These are phyloP conservation scores for Volucella zonaria DNA, from an alignment of 2,888 invertebrate genomes.

Conservation along the genomic window DNA sequence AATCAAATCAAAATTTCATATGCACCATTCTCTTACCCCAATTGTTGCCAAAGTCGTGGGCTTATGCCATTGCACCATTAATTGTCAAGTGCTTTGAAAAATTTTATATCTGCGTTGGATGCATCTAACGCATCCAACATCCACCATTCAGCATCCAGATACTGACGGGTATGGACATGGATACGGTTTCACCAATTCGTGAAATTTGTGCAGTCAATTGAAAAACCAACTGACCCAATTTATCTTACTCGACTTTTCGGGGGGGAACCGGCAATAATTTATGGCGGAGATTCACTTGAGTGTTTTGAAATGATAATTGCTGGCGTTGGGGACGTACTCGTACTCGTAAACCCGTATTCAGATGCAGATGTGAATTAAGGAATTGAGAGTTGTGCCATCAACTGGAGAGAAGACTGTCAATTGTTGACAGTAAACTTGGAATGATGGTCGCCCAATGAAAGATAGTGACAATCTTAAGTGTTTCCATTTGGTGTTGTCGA, in stretches of 20 bases:
- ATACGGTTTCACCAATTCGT: no score
- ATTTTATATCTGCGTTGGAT: conserved; percentile 14
- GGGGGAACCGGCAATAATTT: conserved; percentile 38
- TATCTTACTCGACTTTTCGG: conserved; percentile 19
- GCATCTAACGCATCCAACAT: conserved; percentile 11
- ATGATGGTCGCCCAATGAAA: conserved; percentile 21
- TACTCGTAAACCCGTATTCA: background rate
- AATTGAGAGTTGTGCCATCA: background rate
- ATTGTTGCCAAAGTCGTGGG: conserved; percentile 9
- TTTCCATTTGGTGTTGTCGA: conserved; percentile 13
- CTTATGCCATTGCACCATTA: conserved; percentile 9
- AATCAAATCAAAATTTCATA: conserved; percentile 8
- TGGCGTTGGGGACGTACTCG: conserved; percentile 10
- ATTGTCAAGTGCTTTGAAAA: conserved; percentile 33
- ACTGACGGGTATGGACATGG: no score
- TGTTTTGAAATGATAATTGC: conserved; percentile 48
- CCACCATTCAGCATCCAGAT: background rate
- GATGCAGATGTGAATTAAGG: conserved; percentile 8
- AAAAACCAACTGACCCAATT: conserved; percentile 58
- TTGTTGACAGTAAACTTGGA: conserved; percentile 42
- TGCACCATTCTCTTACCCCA: conserved; percentile 17
- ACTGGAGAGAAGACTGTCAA: conserved; percentile 12
- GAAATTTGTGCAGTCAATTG: conserved; percentile 38
- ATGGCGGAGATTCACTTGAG: conserved; percentile 58
- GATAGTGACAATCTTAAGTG: conserved; percentile 22